Conservation (phyloP, 2,888 invertebrate genomes). For the Cheilosia impressa region DNA sequence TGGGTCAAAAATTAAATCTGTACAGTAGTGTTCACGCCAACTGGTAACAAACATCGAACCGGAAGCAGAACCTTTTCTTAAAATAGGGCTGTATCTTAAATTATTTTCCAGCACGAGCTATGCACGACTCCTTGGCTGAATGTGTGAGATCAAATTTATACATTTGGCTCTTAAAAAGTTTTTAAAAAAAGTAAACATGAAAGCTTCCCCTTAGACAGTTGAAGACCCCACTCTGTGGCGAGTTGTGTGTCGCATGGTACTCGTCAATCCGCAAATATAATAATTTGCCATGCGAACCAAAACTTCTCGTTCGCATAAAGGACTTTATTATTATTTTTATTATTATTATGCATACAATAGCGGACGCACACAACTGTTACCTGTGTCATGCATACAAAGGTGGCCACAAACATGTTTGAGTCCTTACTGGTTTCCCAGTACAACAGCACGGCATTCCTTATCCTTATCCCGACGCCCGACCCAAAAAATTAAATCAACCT, state of each 20-base stretch:
- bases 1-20: no score
- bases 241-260: background rate
- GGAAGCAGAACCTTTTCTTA: no score
- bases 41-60: no score
- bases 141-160: no score
- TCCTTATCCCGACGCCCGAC: background rate
- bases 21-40: no score
- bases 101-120: no score
- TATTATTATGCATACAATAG: constrained; percentile 44
- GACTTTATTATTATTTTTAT: constrained; percentile 54
- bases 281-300: constrained; percentile 18
- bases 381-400: constrained; percentile 54
- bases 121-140: no score
- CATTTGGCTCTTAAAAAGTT: no score
- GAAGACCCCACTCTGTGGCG: background rate
- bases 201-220: background rate
- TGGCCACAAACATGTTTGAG: constrained; percentile 26
- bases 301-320: constrained; percentile 15
- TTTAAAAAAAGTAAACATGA: background rate
- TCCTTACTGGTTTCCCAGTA: background rate
- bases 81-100: no score
- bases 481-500: background rate
- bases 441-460: constrained; percentile 9
- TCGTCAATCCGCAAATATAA: constrained; percentile 10
- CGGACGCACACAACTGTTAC: constrained; percentile 41